Evolutionary conservation across 2,113 vertebrate species (phyloP).

Genomic region (Himantopus leucocephalus): DNA sequence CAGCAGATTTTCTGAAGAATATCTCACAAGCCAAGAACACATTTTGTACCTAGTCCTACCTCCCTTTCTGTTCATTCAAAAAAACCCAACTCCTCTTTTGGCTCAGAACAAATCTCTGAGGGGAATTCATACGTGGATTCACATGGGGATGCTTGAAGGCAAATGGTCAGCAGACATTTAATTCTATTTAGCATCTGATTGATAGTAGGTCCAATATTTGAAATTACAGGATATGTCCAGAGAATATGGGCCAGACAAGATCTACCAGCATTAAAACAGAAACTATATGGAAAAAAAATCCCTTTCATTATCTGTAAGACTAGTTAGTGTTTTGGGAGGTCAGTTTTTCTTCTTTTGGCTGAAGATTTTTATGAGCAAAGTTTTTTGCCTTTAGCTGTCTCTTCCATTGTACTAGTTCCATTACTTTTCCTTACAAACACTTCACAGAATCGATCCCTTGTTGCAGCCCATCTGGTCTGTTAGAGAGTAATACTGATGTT

Average conservation of each 20-base stretch:
- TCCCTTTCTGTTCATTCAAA: neutral
- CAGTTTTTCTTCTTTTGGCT: neutral
- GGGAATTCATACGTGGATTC: neutral
- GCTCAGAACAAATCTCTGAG: neutral
- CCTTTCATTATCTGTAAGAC: neutral
- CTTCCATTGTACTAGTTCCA: neutral
- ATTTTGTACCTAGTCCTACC: neutral
- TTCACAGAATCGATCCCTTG: neutral
- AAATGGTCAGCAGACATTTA: neutral
- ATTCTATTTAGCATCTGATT: neutral
- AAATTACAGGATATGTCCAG: rapidly evolving
- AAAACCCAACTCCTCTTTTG: neutral
- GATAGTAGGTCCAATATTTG: neutral
- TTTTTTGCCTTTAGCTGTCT: neutral
- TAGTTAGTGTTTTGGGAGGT: neutral
- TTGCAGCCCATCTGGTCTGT: neutral
- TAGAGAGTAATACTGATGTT: neutral
- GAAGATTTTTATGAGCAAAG: neutral
- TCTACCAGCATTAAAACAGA: neutral
- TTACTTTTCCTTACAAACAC: neutral
- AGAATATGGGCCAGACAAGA: neutral
- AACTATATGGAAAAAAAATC: neutral
- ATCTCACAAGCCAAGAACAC: neutral
- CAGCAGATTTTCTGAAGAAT: neutral
- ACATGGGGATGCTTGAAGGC: neutral